These are phyloP conservation scores for Sorex maritimensis DNA, from an alignment of 2,797 vertebrate species.

Conservation along the genomic window DNA sequence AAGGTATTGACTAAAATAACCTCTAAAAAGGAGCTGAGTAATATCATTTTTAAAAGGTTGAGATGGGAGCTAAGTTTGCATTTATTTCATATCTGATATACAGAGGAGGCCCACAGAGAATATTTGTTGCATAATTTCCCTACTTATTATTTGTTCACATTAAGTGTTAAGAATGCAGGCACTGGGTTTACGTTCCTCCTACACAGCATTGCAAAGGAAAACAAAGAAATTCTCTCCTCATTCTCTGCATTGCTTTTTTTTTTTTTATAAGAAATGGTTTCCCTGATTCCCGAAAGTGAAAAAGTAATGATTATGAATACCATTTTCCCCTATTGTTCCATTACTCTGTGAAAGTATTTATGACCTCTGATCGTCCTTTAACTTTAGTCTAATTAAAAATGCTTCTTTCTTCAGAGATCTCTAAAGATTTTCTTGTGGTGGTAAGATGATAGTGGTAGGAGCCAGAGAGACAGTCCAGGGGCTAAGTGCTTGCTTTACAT, in stretches of 20 bases:
- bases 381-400: constrained; percentile 19
- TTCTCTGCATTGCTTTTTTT: constrained; percentile 39
- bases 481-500: no score
- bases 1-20: constrained; percentile 54
- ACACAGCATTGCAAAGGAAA: constrained; percentile 36
- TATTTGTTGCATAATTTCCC: constrained; percentile 59
- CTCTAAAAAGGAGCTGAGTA: constrained; percentile 13
- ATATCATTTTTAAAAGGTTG: constrained; percentile 40
- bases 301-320: constrained; percentile 23
- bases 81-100: constrained; percentile 52
- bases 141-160: constrained; percentile 66
- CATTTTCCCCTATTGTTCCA: neutral
- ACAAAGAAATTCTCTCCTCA: neutral
- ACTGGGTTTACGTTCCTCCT: constrained; percentile 13
- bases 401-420: neutral
- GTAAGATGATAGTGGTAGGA: no score
- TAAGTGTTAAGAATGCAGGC: constrained; percentile 36
- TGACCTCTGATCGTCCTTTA: constrained; percentile 23
- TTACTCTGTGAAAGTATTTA: neutral
- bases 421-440: neutral
- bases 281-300: constrained; percentile 35
- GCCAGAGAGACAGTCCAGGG: no score
- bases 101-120: constrained; percentile 15
- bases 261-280: constrained; percentile 36
- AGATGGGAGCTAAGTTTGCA: constrained; percentile 23